A percentile compares a stretch with the other conserved stretches of the same genome.
Conservation (phyloP, 2,888 invertebrate species). For the Abscondita cerata region DNA sequence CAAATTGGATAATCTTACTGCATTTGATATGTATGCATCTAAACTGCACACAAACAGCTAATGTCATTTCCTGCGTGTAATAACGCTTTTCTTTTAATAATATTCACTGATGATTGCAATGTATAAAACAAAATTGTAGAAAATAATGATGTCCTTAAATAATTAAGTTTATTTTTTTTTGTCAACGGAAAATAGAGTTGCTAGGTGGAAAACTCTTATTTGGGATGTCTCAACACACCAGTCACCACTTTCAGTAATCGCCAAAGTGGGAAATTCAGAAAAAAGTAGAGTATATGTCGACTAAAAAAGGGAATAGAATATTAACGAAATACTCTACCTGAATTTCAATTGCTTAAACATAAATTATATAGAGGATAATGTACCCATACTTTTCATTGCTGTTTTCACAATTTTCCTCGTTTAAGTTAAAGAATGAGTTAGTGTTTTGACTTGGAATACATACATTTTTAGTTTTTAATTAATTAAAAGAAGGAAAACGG, state of each 20-base stretch:
- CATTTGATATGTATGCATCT: constrained; percentile 11
- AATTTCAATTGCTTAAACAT: constrained; percentile 15
- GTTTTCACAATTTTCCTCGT: no score
- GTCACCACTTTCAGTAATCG: constrained; percentile 29
- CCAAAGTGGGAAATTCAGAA: constrained; percentile 30
- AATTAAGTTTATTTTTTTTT: constrained; percentile 5
- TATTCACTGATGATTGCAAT: no score
- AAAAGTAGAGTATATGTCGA: constrained; percentile 18
- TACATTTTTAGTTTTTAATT: no score
- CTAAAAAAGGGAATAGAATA: constrained; percentile 15
- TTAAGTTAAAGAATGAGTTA: no score
- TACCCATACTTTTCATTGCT: not conserved
- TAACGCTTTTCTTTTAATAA: constrained; percentile 11
- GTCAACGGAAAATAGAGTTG: constrained; percentile 1
- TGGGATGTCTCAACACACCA: constrained; percentile 23
- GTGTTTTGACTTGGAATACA: no score
- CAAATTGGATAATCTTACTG: constrained; percentile 16
- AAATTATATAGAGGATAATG: not conserved
- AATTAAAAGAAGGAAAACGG: no score
- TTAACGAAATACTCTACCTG: constrained; percentile 6
- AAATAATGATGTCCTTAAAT: no score
- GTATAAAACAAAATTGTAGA: no score
- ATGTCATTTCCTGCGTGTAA: constrained; percentile 1
- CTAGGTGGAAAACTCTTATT: constrained; percentile 14
- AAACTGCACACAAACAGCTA: not conserved